Evolutionary conservation across 2,888 invertebrate genomes (phyloP), one percentile per base, ranked within the genome.

Genomic region (Heliconius aoede): DNA sequence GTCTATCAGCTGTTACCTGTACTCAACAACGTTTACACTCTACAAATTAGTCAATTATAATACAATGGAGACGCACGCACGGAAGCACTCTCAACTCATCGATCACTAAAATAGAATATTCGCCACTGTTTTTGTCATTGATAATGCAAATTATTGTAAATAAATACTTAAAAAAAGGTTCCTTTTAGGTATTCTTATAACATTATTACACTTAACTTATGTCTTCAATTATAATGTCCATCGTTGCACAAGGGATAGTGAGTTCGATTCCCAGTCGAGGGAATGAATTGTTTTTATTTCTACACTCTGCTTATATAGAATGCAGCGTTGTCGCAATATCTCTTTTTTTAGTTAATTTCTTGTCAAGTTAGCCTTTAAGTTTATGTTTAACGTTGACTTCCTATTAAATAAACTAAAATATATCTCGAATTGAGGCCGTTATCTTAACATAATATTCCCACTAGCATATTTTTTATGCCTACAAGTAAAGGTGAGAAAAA

Each of bases 1-100:
- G 55, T 30, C 30, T n/a, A 32, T 15, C 69, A 32, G 30, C 69
- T 55, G 69, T 55, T 55, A 32, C 55, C 69, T 55, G 69, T 55
- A 32, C 24, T n/a, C 55, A 13, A 55, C 69, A 55, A 69, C 55
- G 69, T 69, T 55, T 15, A 30, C 32, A 32, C 55, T 69, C 55
- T 69, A 69, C 51, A 55, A 60, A 60, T 72, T 8, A 61, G n/a
- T 46, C 46, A 72, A 72, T 72, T 72, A 72, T 30, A 72, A 72
- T 72, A 72, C 72, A 72, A 72, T 72, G 51, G 72, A 51, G 24
- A 72, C 62, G n/a, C n/a, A n/a, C n/a, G n/a, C n/a, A 46, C 72
- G 72, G 72, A 72, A 72, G 46, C 46, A 40, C 21, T 61, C 26
- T 72, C 72, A 62, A 36, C 15, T 24, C 60, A 72, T 60, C 26